These are phyloP conservation scores for Pseudococcus viburni DNA, from an alignment of 2,888 invertebrate genomes.

Conservation along the genomic window DNA sequence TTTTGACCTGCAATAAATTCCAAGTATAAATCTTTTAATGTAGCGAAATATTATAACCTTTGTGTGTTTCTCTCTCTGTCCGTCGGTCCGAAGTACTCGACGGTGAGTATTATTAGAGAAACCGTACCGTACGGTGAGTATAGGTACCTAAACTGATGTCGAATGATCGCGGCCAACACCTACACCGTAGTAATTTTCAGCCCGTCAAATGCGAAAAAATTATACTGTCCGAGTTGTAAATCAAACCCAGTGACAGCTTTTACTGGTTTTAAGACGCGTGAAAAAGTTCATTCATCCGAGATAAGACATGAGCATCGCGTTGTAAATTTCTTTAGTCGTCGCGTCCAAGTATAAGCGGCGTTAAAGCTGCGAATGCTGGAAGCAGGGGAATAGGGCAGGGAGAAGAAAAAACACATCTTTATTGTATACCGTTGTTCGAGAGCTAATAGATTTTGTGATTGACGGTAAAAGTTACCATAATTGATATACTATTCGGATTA, in stretches of 20 bases:
- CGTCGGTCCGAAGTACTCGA: background rate
- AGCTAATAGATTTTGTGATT: conserved; percentile 48
- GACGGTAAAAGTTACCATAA: conserved; percentile 53
- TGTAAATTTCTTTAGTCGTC: conserved; percentile 29
- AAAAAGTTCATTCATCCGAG: conserved; percentile 37
- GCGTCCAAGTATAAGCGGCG: background rate
- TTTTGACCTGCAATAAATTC: conserved; percentile 7
- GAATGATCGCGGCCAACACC: conserved; percentile 31
- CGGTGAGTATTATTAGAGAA: conserved; percentile 6
- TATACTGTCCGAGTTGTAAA: conserved; percentile 51
- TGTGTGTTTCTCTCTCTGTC: background rate
- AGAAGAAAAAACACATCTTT: conserved; percentile 12
- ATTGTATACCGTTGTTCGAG: background rate
- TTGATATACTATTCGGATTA: conserved; percentile 44
- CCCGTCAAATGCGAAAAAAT: conserved; percentile 28
- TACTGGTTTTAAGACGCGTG: conserved; percentile 32
- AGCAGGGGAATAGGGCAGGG: background rate
- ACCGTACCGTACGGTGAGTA: background rate
- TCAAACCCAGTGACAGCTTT: conserved; percentile 39
- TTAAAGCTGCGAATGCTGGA: background rate
- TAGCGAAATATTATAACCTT: background rate
- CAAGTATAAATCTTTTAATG: background rate
- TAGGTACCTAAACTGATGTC: no score
- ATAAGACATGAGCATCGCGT: conserved; percentile 52
- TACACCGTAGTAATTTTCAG: conserved; percentile 41